Conservation (phyloP, 2,888 invertebrate species). For the Netelia inedita region DNA sequence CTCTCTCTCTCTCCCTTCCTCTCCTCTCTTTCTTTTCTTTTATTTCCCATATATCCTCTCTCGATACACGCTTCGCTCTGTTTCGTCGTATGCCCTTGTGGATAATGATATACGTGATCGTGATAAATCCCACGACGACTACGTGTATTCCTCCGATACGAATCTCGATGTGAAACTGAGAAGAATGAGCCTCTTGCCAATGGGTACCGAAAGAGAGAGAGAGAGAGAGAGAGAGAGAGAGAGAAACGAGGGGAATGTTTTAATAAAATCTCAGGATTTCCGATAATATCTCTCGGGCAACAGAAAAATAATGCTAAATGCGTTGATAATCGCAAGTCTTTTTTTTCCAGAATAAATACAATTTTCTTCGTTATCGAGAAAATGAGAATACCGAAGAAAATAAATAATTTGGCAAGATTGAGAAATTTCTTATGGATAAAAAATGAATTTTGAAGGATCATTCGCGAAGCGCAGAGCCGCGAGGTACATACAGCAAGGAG, state of each 20-base stretch:
- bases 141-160: constrained; percentile 28
- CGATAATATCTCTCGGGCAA: background rate
- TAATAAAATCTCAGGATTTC: constrained; percentile 3
- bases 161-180: constrained; percentile 73
- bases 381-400: background rate
- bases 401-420: background rate
- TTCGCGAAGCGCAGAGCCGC: too few relatives aligned
- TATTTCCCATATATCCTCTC: constrained; percentile 6
- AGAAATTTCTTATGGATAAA: background rate
- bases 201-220: constrained; percentile 44
- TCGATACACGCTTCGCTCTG: background rate
- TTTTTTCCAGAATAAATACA: background rate
- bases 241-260: constrained; percentile 34
- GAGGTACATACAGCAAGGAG: background rate
- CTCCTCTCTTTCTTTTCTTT: constrained; percentile 5
- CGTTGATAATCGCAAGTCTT: background rate
- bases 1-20: background rate
- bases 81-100: constrained; percentile 49
- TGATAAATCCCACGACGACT: constrained; percentile 54
- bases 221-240: constrained; percentile 26
- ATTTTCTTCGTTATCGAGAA: background rate
- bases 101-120: constrained; percentile 59
- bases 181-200: constrained; percentile 21
- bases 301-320: background rate
- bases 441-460: background rate